These are phyloP conservation scores for Drosophila mettleri DNA, from an alignment of 2,888 invertebrate genomes.

Conservation along the genomic window DNA sequence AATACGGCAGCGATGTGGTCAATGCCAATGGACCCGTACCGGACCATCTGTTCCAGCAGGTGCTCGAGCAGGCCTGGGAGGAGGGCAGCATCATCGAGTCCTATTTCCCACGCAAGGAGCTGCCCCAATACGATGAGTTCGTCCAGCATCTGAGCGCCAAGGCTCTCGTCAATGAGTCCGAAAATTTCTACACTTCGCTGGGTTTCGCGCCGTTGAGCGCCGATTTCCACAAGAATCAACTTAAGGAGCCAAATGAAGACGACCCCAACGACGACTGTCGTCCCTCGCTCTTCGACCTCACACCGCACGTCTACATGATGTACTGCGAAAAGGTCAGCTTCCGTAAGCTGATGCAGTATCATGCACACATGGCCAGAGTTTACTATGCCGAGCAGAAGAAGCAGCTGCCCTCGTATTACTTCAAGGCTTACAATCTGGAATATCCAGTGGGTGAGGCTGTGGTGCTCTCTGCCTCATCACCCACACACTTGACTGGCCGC, in stretches of 20 bases:
- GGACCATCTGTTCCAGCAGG: slow-evolving; percentile 89
- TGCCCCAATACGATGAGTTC: slow-evolving; percentile 81
- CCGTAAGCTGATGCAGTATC: slow-evolving; percentile 82
- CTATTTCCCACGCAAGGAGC: slow-evolving; percentile 74
- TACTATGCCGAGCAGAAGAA: slow-evolving; percentile 82
- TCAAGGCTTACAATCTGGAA: slow-evolving; percentile 82
- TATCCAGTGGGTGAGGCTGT: slow-evolving; percentile 83
- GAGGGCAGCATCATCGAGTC: slow-evolving; percentile 80
- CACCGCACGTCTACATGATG: slow-evolving; percentile 81
- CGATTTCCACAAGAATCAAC: slow-evolving; percentile 73
- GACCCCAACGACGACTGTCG: slow-evolving; percentile 79
- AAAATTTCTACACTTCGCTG: slow-evolving; percentile 81
- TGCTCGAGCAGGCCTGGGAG: slow-evolving; percentile 82
- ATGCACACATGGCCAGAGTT: slow-evolving; percentile 80
- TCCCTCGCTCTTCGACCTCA: slow-evolving; percentile 82
- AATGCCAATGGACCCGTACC: slow-evolving; percentile 90
- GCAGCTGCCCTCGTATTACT: slow-evolving; percentile 81
- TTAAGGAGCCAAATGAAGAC: slow-evolving; percentile 77
- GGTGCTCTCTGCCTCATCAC: slow-evolving; percentile 82
- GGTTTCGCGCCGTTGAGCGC: slow-evolving; percentile 75
- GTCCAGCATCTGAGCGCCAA: slow-evolving; percentile 73
- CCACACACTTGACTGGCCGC: slow-evolving; percentile 78
- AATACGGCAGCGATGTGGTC: slow-evolving; percentile 89
- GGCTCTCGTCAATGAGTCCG: slow-evolving; percentile 78
- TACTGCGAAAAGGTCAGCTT: slow-evolving; percentile 84